Evolutionary conservation across 2,888 invertebrate genomes (phyloP), one percentile per base, ranked within the genome.

Genomic region (Cordilura impudica): DNA sequence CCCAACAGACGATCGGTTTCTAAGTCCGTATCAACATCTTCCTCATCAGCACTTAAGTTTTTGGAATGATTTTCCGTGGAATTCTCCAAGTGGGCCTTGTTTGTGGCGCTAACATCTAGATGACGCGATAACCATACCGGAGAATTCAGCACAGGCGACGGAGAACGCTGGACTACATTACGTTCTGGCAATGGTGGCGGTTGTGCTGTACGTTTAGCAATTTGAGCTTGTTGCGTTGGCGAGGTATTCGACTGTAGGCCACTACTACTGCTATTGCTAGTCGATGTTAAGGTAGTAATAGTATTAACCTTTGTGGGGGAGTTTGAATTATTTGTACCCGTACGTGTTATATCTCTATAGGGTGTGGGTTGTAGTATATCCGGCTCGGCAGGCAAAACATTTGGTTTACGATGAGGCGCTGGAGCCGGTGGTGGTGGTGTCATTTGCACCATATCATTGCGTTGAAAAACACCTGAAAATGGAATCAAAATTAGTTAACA

Each of bases 1-100:
- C 98, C 98, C 78, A 98, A 92, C 80, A 98, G 91, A 85, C 98
- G 92, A 90, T 98, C 98, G n/a, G 98, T 98, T 91, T 98, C 98
- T 84, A 98, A 93, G 89, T 99, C 98, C 0, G 98, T 99, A 87
- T 98, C 98, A 23, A 97, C 97, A 90, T 97, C 97, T 88, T 95
- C 96, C 93, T 91, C 88, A 86, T 91, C 91, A 2, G 93, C 94
- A 84, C 94, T 94, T 47, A 92, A 91, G 12, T 92, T 92, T 89
- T 94, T 94, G 43, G 92, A 91, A 18, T 91, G 92, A 1, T 92
- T 92, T 75, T 93, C 94, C 54, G 86, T 85, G 19, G 85, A 78
- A 21, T 86, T 84, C 29, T 88, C 88, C 2, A 88, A 83, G 51
- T 88, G 81, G 14, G 83, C 84, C 60, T 88, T 88, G 26, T 82